Evolutionary conservation across 2,888 invertebrate genomes (phyloP), one percentile per base, ranked within the genome.

Genomic region (Onchidella celtica): DNA sequence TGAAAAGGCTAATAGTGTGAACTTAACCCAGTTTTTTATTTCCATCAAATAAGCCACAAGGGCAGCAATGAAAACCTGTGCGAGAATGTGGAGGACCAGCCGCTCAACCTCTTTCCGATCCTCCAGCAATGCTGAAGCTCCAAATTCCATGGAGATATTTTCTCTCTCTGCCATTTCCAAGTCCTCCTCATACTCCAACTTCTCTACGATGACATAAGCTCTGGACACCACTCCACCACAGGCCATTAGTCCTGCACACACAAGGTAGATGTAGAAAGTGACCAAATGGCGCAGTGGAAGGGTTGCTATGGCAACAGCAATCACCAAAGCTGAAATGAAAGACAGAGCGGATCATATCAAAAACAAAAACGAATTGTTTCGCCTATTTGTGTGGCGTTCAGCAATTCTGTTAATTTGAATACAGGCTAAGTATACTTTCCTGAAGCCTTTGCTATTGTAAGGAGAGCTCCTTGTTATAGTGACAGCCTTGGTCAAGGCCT

Each of bases 221-320:
- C 59, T 75, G 4, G 81, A 81, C 24, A 81, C 65, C 40, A 74
- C 34, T 21, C 75, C 65, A 27, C 75, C 81, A 81, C 74, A 66
- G 1, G 59, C 81, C 59, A 95, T 90, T 1, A 94, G 89, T 38
- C 92, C 89, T 11, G 92, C 90, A 84, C 93, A 93, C 59, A 94
- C 88, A 40, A 93, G 89, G 89, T 95, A 94, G 89, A 94, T 93
- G 90, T 95, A 95, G 70, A 95, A 90, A 24, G 91, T 91, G 38
- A 94, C 92, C 47, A 95, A 91, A 81, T 93, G 92, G 78, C 91
- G 90, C 38, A 95, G 86, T 0, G 95, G 94, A 34, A 95, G 90
- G 1, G 94, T 89, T 38, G 94, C 91, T 77, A 95, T 89, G 59
- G 94, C 89, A 14, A 93, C 85, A 27, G 94, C 94, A 84, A 94